Evolutionary conservation across 2,797 vertebrate species (phyloP).

Genomic region (Eidolon dupreanum): DNA sequence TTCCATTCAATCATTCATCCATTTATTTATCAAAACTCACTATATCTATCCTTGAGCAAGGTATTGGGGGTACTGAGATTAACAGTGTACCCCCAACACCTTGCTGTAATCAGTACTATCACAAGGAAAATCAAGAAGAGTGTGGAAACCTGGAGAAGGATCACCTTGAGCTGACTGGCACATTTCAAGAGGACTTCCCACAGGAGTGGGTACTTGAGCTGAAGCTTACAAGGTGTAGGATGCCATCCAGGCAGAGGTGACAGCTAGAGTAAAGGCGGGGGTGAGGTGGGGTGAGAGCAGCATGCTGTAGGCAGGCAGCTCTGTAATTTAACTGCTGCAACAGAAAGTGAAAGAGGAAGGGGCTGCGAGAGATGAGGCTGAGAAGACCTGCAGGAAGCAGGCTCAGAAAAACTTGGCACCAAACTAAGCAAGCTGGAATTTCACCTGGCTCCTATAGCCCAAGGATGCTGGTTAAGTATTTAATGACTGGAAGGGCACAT

Average conservation of each 20-base stretch:
- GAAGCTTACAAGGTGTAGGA: background rate
- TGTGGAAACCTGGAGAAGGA: background rate
- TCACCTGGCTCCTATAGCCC: background rate
- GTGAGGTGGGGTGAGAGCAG: background rate
- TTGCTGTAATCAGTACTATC: background rate
- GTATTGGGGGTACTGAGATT: background rate
- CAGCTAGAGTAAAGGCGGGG: background rate
- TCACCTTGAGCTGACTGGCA: background rate
- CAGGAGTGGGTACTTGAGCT: background rate
- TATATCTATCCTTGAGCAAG: background rate
- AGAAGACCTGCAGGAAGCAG: background rate
- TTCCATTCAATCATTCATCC: background rate
- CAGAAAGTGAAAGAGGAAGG: background rate
- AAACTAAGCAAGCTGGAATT: conserved; percentile 16
- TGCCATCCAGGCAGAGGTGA: background rate
- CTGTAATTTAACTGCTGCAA: background rate
- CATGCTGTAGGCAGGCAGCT: background rate
- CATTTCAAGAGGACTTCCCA: background rate
- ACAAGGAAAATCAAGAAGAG: background rate
- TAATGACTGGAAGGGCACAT: background rate
- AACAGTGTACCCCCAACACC: no score
- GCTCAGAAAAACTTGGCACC: background rate
- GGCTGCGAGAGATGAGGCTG: background rate
- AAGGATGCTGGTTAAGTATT: background rate
- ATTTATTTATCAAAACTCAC: conserved; percentile 35